Conservation (phyloP, 2,888 invertebrate species). For the Volucella inanis region DNA sequence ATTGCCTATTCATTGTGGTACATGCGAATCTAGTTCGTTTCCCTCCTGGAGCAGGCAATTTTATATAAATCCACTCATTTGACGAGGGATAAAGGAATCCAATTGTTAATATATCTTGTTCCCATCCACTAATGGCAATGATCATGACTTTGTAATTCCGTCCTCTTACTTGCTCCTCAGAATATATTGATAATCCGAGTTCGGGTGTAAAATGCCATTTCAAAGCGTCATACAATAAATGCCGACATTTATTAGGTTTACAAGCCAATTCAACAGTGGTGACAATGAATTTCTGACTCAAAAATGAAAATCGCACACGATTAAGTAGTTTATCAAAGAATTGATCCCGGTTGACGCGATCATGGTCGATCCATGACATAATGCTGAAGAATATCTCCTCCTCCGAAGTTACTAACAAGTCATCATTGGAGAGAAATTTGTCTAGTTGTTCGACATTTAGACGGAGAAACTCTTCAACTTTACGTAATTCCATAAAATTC, state of each 20-base stretch:
- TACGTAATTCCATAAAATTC: not conserved
- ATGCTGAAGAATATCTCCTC: conserved; percentile 13
- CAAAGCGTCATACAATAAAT: not conserved
- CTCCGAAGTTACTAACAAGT: not conserved
- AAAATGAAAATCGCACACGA: not conserved
- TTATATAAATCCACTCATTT: too few relatives aligned
- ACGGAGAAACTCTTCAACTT: not conserved
- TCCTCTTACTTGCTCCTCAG: too few relatives aligned
- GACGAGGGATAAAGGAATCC: too few relatives aligned
- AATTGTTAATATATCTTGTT: too few relatives aligned
- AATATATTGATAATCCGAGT: too few relatives aligned
- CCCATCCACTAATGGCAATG: too few relatives aligned
- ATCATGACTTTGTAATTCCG: too few relatives aligned
- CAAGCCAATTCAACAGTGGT: not conserved
- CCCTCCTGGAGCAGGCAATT: too few relatives aligned
- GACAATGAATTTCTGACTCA: conserved; percentile 1
- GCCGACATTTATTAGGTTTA: not conserved
- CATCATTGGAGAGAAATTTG: conserved; percentile 1
- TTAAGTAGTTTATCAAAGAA: not conserved
- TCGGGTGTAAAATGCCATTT: not conserved
- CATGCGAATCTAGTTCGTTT: too few relatives aligned
- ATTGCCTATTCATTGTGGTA: too few relatives aligned
- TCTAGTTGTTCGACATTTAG: not conserved
- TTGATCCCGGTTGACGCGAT: not conserved
- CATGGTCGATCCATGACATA: conserved; percentile 11